Base-by-base conservation (phyloP, 2,888 invertebrate genomes). In the Archips crataeganus region DNA sequence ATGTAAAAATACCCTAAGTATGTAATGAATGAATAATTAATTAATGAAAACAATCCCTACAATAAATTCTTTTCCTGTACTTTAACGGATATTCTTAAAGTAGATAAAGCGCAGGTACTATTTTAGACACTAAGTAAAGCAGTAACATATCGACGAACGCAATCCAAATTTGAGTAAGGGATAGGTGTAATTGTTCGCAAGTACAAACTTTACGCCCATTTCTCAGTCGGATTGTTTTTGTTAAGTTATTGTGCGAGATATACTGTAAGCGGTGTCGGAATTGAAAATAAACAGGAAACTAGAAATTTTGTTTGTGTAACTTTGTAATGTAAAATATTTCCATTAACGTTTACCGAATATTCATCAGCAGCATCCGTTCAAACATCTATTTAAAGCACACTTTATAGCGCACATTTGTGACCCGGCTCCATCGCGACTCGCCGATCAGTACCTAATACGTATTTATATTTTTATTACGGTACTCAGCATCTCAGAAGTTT, bases 381-480 rank as follows among this genome's bases (percentile, higher is more conserved):
- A 78, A 82, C 82, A 80, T 82, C 79, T 81, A 85, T 84, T 81
- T 77, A 81, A 82, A 86, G 83, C 84, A 75, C 78, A 75, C 78
- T 77, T 73, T 79, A 78, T 78, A 78, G 81, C 77, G 76, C 79
- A 79, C 81, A 80, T 78, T 79, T 77, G 81, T 76, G 76, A 75
- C 75, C 75, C 75, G 71, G 74, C 77, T 79, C 77, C 79, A 79
- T 79, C 78, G 75, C 71, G 69, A 70, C 73, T 71, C 47, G 42
- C 65, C 61, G 74, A 34, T 62, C 59, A 74, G 63, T 69, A 59
- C 74, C 74, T 65, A 73, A 76, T 76, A 71, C 74, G 74, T 68
- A 70, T 68, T 68, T 69, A 69, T 71, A 71, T 66, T 69, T 71
- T 74, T 61, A 74, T 74, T 51, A 63, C 66, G 65, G 69, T 70